phyloP scores from a whole-genome alignment of 64 coral and sea anemone genomes.

The Dendronephthya gigantea region DNA sequence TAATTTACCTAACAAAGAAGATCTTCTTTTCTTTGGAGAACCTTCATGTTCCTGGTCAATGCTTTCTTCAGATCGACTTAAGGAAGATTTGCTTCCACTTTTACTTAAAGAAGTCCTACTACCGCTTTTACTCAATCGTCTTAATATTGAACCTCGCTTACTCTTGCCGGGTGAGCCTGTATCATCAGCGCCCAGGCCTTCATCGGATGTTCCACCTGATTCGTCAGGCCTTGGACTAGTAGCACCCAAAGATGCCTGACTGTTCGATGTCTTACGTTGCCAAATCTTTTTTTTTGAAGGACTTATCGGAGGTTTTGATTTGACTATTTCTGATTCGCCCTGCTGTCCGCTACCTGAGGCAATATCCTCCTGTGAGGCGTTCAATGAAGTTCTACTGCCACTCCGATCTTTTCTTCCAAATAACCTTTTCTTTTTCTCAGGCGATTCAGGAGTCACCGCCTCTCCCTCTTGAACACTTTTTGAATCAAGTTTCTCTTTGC shows the following conservation, averaged over 20 bases:
- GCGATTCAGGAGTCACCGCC: neutral
- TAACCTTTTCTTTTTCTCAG: neutral
- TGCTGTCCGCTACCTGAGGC: neutral
- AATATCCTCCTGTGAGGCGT: neutral
- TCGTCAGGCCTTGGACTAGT: neutral
- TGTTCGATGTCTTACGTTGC: neutral
- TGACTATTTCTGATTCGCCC: neutral
- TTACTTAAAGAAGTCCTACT: neutral
- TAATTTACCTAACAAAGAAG: neutral
- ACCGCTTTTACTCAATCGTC: neutral
- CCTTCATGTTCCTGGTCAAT: neutral
- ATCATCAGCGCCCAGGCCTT: neutral
- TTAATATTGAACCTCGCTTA: neutral
- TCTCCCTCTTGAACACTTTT: neutral
- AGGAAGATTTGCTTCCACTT: conserved; percentile 9
- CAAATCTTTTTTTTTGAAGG: neutral
- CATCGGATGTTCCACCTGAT: neutral
- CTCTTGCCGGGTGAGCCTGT: neutral
- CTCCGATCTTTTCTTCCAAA: neutral
- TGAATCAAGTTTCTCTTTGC: neutral
- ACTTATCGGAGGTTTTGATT: neutral
- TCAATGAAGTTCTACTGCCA: neutral
- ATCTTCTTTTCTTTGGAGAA: neutral
- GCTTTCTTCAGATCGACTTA: conserved; percentile 3
- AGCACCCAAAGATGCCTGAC: neutral